phyloP scores from a whole-genome alignment of 2,888 invertebrate species.

The Eupithecia dodoneata region DNA sequence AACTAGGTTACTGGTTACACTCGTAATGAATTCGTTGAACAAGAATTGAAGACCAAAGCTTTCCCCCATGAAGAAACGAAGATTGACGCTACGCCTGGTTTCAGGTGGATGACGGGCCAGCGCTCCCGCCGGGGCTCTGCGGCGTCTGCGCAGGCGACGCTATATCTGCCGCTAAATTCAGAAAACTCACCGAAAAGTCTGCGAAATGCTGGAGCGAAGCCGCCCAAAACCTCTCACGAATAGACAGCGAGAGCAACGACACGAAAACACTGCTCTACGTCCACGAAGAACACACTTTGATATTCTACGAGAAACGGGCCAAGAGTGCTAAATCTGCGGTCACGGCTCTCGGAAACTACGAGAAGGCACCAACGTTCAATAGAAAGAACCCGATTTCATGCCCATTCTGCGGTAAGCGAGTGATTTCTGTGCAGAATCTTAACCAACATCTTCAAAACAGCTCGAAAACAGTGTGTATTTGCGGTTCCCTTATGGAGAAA shows the following conservation, averaged over 20 bases:
- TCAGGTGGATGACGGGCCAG: slow-evolving; percentile 70
- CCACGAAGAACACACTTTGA: slow-evolving; percentile 51
- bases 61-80: slow-evolving; percentile 52
- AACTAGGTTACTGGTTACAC: not conserved
- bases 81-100: slow-evolving; percentile 74
- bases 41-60: not conserved
- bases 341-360: not conserved
- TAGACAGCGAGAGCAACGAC: slow-evolving; percentile 50
- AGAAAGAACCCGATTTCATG: slow-evolving; percentile 9
- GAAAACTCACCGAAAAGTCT: slow-evolving; percentile 59
- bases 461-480: slow-evolving; percentile 56
- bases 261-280: slow-evolving; percentile 57
- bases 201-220: slow-evolving; percentile 59
- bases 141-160: slow-evolving; percentile 60
- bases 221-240: slow-evolving; percentile 47
- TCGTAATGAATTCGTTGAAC: not conserved
- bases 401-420: slow-evolving; percentile 30
- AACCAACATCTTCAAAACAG: slow-evolving; percentile 64
- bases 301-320: slow-evolving; percentile 39
- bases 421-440: slow-evolving; percentile 47
- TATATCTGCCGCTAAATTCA: slow-evolving; percentile 59
- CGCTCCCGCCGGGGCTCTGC: slow-evolving; percentile 67
- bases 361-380: slow-evolving; percentile 19
- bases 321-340: slow-evolving; percentile 5
- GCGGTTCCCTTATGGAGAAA: slow-evolving; percentile 56